Evolutionary conservation across 2,797 vertebrate species (phyloP).

Genomic region (Microctenopoma lineatum): DNA sequence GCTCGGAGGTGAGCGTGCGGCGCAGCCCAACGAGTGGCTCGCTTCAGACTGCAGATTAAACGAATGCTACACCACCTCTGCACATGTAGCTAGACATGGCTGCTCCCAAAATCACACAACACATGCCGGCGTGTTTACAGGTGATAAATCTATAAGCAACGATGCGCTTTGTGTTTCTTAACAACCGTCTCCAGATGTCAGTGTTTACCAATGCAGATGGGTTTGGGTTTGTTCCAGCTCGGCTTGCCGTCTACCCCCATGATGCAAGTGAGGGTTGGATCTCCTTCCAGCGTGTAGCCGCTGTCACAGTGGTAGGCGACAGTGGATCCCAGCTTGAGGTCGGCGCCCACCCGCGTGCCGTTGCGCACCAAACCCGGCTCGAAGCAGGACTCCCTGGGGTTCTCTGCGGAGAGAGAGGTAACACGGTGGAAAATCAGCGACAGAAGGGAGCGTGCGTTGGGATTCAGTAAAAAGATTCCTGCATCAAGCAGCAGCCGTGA

Average conservation of each 20-base stretch:
- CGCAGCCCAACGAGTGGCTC: constrained; percentile 39
- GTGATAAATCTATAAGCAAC: constrained; percentile 48
- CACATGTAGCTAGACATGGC: constrained; percentile 35
- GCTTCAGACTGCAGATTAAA: constrained; percentile 45
- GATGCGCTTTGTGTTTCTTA: constrained; percentile 53
- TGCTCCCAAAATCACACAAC: constrained; percentile 18
- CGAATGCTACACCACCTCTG: constrained; percentile 26
- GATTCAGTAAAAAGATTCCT: constrained; percentile 48
- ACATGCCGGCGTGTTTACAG: constrained; percentile 43
- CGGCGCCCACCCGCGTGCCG: constrained; percentile 89
- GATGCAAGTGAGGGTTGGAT: constrained; percentile 91
- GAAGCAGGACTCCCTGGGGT: constrained; percentile 97
- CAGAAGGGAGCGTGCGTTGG: constrained; percentile 38
- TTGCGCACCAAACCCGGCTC: constrained; percentile 94
- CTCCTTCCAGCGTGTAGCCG: constrained; percentile 93
- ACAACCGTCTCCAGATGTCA: constrained; percentile 70
- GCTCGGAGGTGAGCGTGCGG: constrained; percentile 20
- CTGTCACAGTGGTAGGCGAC: constrained; percentile 95
- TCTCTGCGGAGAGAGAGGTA: constrained; percentile 84
- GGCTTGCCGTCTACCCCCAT: constrained; percentile 95
- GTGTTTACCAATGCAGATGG: constrained; percentile 92
- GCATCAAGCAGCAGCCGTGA: constrained; percentile 36
- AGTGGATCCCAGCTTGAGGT: constrained; percentile 93
- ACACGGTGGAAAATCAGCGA: constrained; percentile 65
- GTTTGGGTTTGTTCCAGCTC: constrained; percentile 92